A percentile compares a stretch with the other conserved stretches of the same genome.
Conservation (phyloP, 2,113 vertebrate genomes). For the Microcebus tavaratra region DNA sequence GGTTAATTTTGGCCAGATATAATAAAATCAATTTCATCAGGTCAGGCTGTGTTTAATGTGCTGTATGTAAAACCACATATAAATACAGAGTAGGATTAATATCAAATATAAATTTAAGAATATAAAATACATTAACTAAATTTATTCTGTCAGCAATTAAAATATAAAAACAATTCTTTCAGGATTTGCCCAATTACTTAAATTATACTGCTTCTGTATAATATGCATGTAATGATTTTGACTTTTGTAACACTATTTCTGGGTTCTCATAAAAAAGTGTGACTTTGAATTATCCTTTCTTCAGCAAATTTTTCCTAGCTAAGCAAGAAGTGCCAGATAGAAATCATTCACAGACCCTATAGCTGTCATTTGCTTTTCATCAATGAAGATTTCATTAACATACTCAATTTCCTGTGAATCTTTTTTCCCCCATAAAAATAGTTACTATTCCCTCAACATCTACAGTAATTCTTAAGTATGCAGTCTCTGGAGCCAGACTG, state of each 20-base stretch:
- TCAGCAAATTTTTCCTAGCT: constrained; percentile 47
- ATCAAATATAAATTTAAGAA: constrained; percentile 54
- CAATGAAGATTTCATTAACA: constrained; percentile 60
- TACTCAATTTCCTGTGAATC: constrained; percentile 46
- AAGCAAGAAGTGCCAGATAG: constrained; percentile 56
- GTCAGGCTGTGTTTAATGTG: constrained; percentile 43
- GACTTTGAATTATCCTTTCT: constrained; percentile 63
- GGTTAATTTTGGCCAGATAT: constrained; percentile 50
- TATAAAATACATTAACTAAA: constrained; percentile 60
- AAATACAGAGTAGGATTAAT: constrained; percentile 49
- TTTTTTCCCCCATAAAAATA: neutral
- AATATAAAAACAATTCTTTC: constrained; percentile 61
- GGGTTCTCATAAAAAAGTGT: constrained; percentile 37
- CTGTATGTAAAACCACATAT: constrained; percentile 33
- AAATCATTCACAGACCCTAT: constrained; percentile 41
- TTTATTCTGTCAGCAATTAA: constrained; percentile 67
- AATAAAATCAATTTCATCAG: constrained; percentile 48
- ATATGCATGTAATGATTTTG: constrained; percentile 53
- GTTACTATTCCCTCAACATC: neutral
- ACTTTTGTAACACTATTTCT: constrained; percentile 57
- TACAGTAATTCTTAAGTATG: neutral
- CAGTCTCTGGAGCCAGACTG: neutral
- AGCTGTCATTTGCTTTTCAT: constrained; percentile 55
- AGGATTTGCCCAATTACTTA: constrained; percentile 54
- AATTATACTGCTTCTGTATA: constrained; percentile 50